These are phyloP conservation scores for Hoplostethus atlanticus DNA, from an alignment of 2,797 vertebrate genomes.

Conservation along the genomic window DNA sequence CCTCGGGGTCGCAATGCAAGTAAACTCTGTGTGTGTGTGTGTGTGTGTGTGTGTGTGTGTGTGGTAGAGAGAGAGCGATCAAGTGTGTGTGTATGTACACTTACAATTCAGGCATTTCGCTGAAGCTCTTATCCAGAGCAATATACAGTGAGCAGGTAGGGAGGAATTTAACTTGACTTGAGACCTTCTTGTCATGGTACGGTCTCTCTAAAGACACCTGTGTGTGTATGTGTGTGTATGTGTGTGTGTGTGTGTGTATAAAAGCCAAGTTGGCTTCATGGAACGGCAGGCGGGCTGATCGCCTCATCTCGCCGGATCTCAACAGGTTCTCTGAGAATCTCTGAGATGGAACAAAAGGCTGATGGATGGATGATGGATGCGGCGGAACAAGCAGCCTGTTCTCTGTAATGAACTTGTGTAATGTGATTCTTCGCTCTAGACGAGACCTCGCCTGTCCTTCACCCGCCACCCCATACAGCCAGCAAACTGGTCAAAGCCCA, in stretches of 20 bases:
- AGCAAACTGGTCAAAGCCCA: background rate
- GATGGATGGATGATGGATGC: constrained; percentile 64
- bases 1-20: constrained; percentile 28
- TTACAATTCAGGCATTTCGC: constrained; percentile 10
- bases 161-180: background rate
- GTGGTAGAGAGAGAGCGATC: constrained; percentile 16
- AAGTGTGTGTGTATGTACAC: constrained; percentile 16
- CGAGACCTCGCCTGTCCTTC: constrained; percentile 20
- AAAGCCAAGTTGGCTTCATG: constrained; percentile 55
- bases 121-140: background rate
- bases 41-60: constrained; percentile 3
- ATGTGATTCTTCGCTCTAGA: constrained; percentile 35
- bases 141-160: background rate
- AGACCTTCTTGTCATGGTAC: constrained; percentile 34
- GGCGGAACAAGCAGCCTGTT: constrained; percentile 54
- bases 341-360: constrained; percentile 59
- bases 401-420: constrained; percentile 69
- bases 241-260: background rate
- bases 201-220: constrained; percentile 27
- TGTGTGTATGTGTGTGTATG: background rate
- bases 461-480: background rate
- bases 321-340: constrained; percentile 61
- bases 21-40: constrained; percentile 9
- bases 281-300: constrained; percentile 42
- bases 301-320: constrained; percentile 40